phyloP scores from a whole-genome alignment of 2,797 vertebrate species.

The Lepus oiostolus region DNA sequence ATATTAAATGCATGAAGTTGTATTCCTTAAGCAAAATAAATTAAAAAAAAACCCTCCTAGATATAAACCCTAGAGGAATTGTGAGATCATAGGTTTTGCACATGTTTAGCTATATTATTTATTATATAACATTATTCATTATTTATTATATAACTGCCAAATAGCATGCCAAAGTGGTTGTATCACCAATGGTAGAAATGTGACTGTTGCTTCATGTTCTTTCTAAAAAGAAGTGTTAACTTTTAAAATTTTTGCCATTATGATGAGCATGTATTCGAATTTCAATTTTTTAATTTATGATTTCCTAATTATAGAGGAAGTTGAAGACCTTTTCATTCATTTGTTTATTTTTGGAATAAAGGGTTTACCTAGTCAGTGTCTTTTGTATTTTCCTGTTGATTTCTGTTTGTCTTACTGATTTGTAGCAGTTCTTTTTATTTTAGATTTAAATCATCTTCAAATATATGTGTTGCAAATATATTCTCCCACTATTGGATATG shows the following conservation, averaged over 20 bases:
- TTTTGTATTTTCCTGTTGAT: background rate
- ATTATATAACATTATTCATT: background rate
- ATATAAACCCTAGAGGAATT: background rate
- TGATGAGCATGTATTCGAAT: background rate
- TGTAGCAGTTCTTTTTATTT: background rate
- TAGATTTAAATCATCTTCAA: background rate
- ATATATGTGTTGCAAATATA: background rate
- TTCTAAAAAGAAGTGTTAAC: background rate
- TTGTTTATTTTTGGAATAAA: background rate
- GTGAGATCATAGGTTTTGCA: background rate
- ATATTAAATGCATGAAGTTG: no score
- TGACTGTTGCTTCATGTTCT: background rate
- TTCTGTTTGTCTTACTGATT: constrained; percentile 12
- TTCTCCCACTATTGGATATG: background rate
- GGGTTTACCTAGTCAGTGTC: background rate
- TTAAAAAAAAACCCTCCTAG: background rate
- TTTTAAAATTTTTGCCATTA: background rate
- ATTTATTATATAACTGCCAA: background rate
- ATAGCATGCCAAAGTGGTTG: background rate
- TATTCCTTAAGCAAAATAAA: no score
- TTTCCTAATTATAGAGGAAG: background rate
- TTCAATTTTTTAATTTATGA: background rate
- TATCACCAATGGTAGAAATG: background rate
- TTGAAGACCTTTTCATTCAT: background rate
- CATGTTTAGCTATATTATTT: background rate